Evolutionary conservation across 2,888 invertebrate species (phyloP).

Genomic region (Chorisops tibialis): DNA sequence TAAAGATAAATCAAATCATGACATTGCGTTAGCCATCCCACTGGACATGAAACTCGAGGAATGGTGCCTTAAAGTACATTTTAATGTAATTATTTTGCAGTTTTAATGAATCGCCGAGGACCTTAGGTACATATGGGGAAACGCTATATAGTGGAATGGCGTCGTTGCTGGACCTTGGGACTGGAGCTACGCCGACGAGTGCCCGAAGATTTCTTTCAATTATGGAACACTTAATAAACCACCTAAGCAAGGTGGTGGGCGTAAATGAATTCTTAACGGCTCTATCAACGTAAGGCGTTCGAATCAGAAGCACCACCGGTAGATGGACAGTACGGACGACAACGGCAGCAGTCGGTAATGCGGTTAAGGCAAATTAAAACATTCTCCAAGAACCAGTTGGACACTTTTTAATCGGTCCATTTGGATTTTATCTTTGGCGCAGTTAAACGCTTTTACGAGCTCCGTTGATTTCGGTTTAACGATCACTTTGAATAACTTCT

Average conservation of each 20-base stretch:
- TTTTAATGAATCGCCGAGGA: conserved; percentile 16
- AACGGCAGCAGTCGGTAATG: neutral
- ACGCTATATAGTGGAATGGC: too few species aligned
- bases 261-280: conserved; percentile 31
- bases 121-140: too few species aligned
- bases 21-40: neutral
- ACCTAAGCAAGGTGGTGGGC: conserved; percentile 24
- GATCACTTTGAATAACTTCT: conserved; percentile 26
- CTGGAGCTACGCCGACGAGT: neutral
- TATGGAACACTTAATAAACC: conserved; percentile 25
- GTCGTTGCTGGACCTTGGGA: neutral
- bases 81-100: conserved; percentile 24
- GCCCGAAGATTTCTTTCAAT: conserved; percentile 22
- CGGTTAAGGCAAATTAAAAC: conserved; percentile 28
- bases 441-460: conserved; percentile 32
- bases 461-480: conserved; percentile 30
- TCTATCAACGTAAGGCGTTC: conserved; percentile 23
- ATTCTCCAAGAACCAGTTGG: conserved; percentile 32
- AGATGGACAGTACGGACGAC: neutral
- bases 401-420: conserved; percentile 31
- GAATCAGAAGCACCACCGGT: conserved; percentile 21
- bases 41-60: conserved; percentile 1
- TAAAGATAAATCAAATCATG: conserved; percentile 24
- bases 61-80: conserved; percentile 19
- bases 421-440: conserved; percentile 32